phyloP scores from a whole-genome alignment of 2,113 vertebrate genomes.

The Pluvianellus socialis region DNA sequence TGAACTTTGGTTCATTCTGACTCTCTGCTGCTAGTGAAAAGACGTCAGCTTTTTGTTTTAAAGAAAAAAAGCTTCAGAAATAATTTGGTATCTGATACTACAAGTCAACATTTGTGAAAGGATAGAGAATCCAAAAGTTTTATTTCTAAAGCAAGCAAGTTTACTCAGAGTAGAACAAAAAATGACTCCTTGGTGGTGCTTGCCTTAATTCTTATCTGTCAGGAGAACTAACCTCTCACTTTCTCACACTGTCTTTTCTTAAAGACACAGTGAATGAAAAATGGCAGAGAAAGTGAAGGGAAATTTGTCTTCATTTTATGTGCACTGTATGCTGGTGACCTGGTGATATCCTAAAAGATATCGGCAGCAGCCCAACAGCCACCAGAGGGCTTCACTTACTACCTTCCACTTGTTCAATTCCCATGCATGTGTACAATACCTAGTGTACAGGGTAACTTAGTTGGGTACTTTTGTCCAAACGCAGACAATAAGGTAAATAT shows the following conservation, averaged over 20 bases:
- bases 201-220: slow-evolving; percentile 31
- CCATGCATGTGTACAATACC: background rate
- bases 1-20: background rate
- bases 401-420: background rate
- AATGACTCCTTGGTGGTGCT: background rate
- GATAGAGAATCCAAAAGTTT: background rate
- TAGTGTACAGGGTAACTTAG: background rate
- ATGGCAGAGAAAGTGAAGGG: background rate
- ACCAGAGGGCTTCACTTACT: background rate
- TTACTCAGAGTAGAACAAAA: background rate
- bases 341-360: background rate
- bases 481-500: background rate
- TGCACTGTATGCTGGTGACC: background rate
- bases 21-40: background rate
- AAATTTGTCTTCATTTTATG: slow-evolving; percentile 46
- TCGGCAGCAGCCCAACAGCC: background rate
- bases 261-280: slow-evolving; percentile 18
- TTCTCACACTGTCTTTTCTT: background rate
- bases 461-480: background rate
- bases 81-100: background rate
- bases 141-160: background rate
- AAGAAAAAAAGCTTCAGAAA: background rate
- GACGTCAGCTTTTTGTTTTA: background rate
- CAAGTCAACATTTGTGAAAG: background rate
- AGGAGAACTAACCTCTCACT: background rate